A percentile compares a stretch with the other conserved stretches of the same genome.
Conservation (phyloP, 2,888 invertebrate genomes). For the Drosophila pseudotalamancana region DNA sequence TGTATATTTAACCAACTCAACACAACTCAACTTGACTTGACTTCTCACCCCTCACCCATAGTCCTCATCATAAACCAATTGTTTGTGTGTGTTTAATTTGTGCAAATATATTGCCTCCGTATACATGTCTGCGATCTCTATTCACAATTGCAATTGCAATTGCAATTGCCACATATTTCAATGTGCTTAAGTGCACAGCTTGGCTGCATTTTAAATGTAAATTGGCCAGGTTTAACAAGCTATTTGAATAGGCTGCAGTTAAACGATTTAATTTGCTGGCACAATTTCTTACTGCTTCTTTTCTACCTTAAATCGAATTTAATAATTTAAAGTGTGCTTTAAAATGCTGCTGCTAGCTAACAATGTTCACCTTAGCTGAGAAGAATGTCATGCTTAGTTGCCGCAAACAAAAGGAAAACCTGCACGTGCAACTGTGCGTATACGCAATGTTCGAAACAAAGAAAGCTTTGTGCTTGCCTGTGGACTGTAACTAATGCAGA, state of each 20-base stretch:
- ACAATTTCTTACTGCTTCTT: too few relatives aligned
- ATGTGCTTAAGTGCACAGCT: constrained; percentile 6
- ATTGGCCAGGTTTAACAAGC: not conserved
- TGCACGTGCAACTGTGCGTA: constrained; percentile 65
- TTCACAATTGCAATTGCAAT: not conserved
- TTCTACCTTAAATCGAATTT: not conserved
- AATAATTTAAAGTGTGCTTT: constrained; percentile 4
- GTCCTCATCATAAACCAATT: constrained; percentile 27
- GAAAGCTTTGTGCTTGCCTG: constrained; percentile 52
- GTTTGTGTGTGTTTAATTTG: constrained; percentile 48
- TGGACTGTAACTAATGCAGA: constrained; percentile 63
- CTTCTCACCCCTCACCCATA: not conserved
- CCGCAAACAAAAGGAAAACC: constrained; percentile 18
- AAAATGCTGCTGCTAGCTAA: not conserved
- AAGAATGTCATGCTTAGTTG: constrained; percentile 33
- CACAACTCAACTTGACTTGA: constrained; percentile 8
- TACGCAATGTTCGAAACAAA: constrained; percentile 54
- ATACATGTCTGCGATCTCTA: not conserved
- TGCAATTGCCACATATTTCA: constrained; percentile 21
- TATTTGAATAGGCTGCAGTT: not conserved
- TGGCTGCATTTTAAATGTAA: constrained; percentile 3
- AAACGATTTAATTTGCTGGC: too few relatives aligned
- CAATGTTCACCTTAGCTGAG: constrained; percentile 1
- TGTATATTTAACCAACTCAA: constrained; percentile 55
- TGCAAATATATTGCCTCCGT: constrained; percentile 42